Percentiles rank a stretch among this genome's conserved stretches.
Conservation (phyloP, 2,888 invertebrate genomes). For the Machimus atricapillus region DNA sequence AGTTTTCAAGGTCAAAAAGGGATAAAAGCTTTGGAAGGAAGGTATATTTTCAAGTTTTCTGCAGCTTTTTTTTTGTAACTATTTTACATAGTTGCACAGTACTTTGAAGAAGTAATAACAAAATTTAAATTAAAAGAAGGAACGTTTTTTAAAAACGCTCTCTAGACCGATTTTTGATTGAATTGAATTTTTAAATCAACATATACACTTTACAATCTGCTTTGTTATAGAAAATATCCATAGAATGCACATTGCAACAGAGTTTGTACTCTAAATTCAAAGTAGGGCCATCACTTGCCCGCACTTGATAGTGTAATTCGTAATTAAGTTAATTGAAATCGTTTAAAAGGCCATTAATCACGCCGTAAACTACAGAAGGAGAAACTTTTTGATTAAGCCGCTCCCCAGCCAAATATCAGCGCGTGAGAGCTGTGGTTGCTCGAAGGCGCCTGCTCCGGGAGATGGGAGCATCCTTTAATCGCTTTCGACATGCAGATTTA, state of each 20-base stretch:
- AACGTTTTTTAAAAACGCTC: too few relatives aligned
- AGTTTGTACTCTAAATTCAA: not conserved
- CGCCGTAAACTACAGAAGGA: constrained; percentile 20
- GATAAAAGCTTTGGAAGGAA: too few relatives aligned
- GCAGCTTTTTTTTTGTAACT: too few relatives aligned
- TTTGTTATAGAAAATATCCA: too few relatives aligned
- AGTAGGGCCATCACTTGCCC: not conserved
- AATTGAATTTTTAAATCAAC: too few relatives aligned
- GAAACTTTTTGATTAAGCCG: constrained; percentile 25
- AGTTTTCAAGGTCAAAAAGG: too few relatives aligned
- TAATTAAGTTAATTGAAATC: constrained; percentile 42
- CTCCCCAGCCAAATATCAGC: not conserved
- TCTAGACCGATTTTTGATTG: too few relatives aligned
- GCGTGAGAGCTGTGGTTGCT: not conserved
- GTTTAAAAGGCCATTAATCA: constrained; percentile 47
- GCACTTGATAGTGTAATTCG: not conserved
- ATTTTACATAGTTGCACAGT: too few relatives aligned
- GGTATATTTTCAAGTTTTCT: too few relatives aligned
- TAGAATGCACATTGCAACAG: not conserved
- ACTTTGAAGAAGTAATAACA: too few relatives aligned
- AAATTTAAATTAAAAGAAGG: too few relatives aligned
- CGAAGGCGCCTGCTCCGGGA: not conserved
- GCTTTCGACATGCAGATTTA: constrained; percentile 63
- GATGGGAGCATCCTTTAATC: constrained; percentile 56
- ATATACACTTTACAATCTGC: too few relatives aligned